Evolutionary conservation across 2,113 vertebrate species (phyloP).

Genomic region (Rhynchomys soricoides): DNA sequence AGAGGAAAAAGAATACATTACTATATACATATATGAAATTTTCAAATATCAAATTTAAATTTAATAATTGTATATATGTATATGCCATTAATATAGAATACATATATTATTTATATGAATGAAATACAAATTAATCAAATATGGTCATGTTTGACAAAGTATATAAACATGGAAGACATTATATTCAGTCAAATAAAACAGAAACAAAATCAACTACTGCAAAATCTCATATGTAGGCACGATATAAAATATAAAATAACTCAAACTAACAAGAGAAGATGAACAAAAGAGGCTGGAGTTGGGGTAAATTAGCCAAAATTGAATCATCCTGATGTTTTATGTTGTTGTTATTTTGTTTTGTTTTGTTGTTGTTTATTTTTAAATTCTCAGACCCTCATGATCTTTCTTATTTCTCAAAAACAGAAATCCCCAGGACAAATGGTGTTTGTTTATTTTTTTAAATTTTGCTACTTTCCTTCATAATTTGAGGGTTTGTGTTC

Average conservation of each 20-base stretch:
- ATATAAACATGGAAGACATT: not conserved
- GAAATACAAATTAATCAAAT: not conserved
- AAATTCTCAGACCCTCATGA: conserved; percentile 13
- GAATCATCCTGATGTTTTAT: not conserved
- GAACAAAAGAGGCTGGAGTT: not conserved
- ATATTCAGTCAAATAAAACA: not conserved
- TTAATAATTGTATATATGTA: not conserved
- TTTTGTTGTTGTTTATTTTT: not conserved
- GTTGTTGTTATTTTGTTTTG: too few relatives aligned
- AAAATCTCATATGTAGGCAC: not conserved
- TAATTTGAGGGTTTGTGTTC: not conserved
- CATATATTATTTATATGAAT: not conserved
- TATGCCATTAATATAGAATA: not conserved
- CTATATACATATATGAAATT: too few relatives aligned
- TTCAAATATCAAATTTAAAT: too few relatives aligned
- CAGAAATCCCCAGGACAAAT: not conserved
- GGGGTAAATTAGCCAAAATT: not conserved
- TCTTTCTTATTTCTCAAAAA: not conserved
- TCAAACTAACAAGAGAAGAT: not conserved
- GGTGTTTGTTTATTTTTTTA: not conserved
- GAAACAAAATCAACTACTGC: not conserved
- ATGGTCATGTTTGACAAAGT: not conserved
- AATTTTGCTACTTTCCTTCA: not conserved
- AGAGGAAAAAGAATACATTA: not conserved
- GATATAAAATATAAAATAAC: not conserved